Percentiles rank a stretch among this genome's conserved stretches.
Conservation (phyloP, 2,888 invertebrate genomes). For the Lacanobia wlatinum region DNA sequence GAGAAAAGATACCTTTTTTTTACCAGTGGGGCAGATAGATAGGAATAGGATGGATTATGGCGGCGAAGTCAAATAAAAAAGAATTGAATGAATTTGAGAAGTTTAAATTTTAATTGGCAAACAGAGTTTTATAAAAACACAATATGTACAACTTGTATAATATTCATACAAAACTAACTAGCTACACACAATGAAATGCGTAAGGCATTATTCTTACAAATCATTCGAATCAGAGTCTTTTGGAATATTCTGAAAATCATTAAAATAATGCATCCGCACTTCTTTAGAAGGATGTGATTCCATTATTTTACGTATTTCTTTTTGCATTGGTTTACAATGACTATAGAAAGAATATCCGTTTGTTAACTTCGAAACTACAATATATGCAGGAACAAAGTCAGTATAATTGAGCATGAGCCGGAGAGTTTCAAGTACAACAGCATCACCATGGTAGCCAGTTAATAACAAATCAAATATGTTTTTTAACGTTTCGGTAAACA, state of each 20-base stretch:
- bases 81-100: not conserved
- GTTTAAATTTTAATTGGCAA: not conserved
- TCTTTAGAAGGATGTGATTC: constrained; percentile 54
- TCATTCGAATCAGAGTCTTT: not conserved
- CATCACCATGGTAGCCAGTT: not conserved
- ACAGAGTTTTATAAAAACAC: not conserved
- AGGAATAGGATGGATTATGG: too few species aligned
- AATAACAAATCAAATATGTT: constrained; percentile 32
- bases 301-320: constrained; percentile 49
- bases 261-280: constrained; percentile 65
- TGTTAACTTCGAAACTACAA: constrained; percentile 15
- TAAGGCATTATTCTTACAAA: not conserved
- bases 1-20: too few species aligned
- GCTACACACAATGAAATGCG: not conserved
- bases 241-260: constrained; percentile 17
- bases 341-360: not conserved
- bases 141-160: not conserved
- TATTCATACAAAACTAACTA: not conserved
- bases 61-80: not conserved
- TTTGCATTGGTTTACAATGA: not conserved
- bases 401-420: constrained; percentile 9
- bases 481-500: constrained; percentile 36
- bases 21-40: too few species aligned
- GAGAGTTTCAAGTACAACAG: not conserved
- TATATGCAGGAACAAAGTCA: constrained; percentile 6